Base-by-base conservation (phyloP, 2,888 invertebrate genomes). In the Anodontia alba region DNA sequence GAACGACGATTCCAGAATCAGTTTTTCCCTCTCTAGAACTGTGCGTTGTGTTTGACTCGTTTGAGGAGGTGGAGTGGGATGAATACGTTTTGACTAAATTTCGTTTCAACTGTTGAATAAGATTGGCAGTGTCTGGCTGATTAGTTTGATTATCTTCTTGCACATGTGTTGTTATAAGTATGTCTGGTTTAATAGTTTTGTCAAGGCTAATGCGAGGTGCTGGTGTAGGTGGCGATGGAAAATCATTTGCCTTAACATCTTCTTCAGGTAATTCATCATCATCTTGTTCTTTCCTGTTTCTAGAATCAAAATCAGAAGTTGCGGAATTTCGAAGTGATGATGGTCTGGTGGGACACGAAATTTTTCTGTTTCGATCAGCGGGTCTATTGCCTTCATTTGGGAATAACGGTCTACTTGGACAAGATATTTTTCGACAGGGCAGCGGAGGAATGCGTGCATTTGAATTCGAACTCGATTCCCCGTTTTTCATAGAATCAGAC, bases 1-100 rank as follows among this genome's bases (percentile, higher is more conserved):
- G 62, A 62, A 62, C 33, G 3, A 62, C 33, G 26, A 62, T 62
- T 62, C 62, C 62, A 31, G 62, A 62, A 33, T 62, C 62, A 17
- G 62, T 62, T 33, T 17, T 62, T 10, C 12, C 62, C 29, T 7
- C 23, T 62, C 33, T 31, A 10, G 33, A 62, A 33, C 62, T 62
- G 12, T 38, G 38, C 12, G 38, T 38, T 62, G 33, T 23, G 33
- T 62, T 62, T 10, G 62, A 62, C 20, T 31, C 33, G 17, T 62
- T 23, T 62, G 62, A 62, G 10, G 62, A 62, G 7, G 62, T 33
- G 3, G 62, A 62, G 7, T 17, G 33, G 31, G 17, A 1, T 20
- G 33, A 20, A 33, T 7, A 33, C 2, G 7, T 62, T 62, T 62
- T 33, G 5, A 8, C 3, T 10, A 54, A 12, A n/a, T 26, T 54